Percentiles rank a stretch among this genome's conserved stretches.
phyloP scores from a whole-genome alignment of 2,797 vertebrate genomes.

The Falco novaeseelandiae region DNA sequence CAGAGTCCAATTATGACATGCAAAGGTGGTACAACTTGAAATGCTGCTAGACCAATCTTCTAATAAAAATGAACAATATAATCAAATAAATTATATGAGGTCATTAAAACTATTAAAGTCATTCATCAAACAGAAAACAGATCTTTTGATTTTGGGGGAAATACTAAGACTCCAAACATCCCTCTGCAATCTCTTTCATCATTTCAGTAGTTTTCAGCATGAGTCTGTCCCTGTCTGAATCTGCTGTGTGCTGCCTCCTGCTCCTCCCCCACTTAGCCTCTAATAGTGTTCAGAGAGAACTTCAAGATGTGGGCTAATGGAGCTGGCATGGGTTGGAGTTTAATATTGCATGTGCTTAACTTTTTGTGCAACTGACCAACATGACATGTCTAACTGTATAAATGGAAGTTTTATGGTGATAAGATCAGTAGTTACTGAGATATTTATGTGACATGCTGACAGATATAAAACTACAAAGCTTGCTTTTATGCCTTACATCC shows the following conservation, averaged over 20 bases:
- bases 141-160: constrained; percentile 37
- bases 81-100: constrained; percentile 54
- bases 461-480: constrained; percentile 84
- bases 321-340: constrained; percentile 79
- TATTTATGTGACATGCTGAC: constrained; percentile 96
- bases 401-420: constrained; percentile 94
- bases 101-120: constrained; percentile 51
- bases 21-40: constrained; percentile 15
- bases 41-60: background rate
- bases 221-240: background rate
- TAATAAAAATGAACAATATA: constrained; percentile 38
- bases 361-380: constrained; percentile 86
- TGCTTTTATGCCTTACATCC: constrained; percentile 78
- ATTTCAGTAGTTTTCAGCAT: constrained; percentile 45
- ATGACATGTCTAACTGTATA: constrained; percentile 89
- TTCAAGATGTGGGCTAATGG: constrained; percentile 77
- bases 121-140: constrained; percentile 45
- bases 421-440: constrained; percentile 96
- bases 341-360: constrained; percentile 81
- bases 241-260: background rate
- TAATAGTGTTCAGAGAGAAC: constrained; percentile 69
- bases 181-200: constrained; percentile 51
- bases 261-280: constrained; percentile 1
- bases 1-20: background rate
- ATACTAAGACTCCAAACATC: constrained; percentile 25